Evolutionary conservation across 2,888 invertebrate species (phyloP).

Genomic region (Tanytarsus gracilentus): DNA sequence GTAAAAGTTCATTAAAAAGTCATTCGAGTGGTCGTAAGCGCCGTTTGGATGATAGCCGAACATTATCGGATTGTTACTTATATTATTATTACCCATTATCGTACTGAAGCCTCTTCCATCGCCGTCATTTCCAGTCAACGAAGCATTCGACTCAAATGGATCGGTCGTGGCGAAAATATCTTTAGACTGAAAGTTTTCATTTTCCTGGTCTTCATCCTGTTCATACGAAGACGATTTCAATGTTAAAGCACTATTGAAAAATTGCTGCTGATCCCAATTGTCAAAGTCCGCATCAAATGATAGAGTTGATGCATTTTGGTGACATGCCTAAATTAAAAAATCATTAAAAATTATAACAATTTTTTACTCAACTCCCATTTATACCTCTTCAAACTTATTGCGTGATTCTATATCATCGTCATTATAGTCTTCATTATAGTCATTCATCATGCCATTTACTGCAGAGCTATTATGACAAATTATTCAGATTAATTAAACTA

Average conservation of each 20-base stretch:
- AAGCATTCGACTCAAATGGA: neutral
- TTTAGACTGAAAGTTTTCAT: neutral
- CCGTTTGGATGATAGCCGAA: conserved; percentile 15
- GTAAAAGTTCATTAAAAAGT: conserved; percentile 26
- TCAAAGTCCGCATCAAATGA: conserved; percentile 1
- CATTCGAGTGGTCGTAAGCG: conserved; percentile 15
- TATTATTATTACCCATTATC: conserved; percentile 27
- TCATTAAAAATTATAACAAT: neutral
- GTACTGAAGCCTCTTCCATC: conserved; percentile 15
- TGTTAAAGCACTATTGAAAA: conserved; percentile 2
- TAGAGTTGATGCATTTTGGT: neutral
- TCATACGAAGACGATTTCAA: neutral
- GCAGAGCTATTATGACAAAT: conserved; percentile 20
- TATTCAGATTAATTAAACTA: neutral
- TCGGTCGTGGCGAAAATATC: neutral
- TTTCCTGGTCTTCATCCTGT: neutral
- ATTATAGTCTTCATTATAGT: conserved; percentile 16
- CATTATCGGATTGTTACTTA: conserved; percentile 1
- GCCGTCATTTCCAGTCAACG: neutral
- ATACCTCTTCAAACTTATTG: conserved; percentile 19
- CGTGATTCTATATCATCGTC: conserved; percentile 18
- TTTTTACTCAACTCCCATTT: neutral
- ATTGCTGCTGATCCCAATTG: conserved; percentile 13
- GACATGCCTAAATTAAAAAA: conserved; percentile 4
- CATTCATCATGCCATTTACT: conserved; percentile 16